Evolutionary conservation across 2,888 invertebrate genomes (phyloP).

Genomic region (Lepidocyrtoides sp.): DNA sequence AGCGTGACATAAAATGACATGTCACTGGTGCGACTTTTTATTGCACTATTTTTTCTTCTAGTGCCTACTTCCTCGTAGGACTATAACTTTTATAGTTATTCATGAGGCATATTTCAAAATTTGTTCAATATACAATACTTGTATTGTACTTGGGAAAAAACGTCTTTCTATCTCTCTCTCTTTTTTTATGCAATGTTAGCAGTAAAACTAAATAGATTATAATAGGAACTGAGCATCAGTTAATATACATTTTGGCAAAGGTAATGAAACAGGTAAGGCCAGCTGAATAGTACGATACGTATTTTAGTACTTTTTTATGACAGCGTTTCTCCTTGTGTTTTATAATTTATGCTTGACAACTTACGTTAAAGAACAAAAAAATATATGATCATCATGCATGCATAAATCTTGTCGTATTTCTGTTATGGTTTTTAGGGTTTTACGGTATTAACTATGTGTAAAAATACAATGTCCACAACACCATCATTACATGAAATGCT

Average conservation of each 20-base stretch:
- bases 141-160: too few species aligned
- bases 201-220: not conserved
- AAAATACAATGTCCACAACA: constrained; percentile 12
- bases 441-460: not conserved
- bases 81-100: too few species aligned
- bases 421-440: not conserved
- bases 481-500: not conserved
- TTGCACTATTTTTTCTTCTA: not conserved
- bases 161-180: too few species aligned
- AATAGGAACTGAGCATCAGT: not conserved
- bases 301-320: constrained; percentile 8
- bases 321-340: not conserved
- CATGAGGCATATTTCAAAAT: too few species aligned
- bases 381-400: not conserved
- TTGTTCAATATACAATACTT: too few species aligned
- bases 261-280: not conserved
- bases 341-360: not conserved
- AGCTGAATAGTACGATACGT: not conserved
- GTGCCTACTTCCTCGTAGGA: not conserved
- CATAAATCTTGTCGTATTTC: not conserved
- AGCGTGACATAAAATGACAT: constrained; percentile 33
- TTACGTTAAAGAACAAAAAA: constrained; percentile 5
- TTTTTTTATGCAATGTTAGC: not conserved
- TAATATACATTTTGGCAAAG: not conserved
- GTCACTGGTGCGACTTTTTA: not conserved